These are phyloP conservation scores for Entelurus aequoreus DNA, from an alignment of 2,113 vertebrate genomes.

Conservation along the genomic window DNA sequence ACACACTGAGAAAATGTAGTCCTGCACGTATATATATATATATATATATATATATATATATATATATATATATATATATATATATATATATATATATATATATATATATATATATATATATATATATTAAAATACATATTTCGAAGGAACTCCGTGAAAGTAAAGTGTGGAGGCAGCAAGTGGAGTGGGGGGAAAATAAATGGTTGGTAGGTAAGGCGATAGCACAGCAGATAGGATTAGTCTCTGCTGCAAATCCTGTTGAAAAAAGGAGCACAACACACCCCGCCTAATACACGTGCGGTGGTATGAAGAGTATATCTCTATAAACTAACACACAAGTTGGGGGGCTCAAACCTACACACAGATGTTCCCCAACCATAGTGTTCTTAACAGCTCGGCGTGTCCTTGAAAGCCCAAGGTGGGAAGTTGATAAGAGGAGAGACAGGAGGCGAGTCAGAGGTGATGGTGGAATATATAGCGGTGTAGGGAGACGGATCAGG, in stretches of 20 bases:
- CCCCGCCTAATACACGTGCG: constrained; percentile 11
- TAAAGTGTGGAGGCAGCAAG: neutral
- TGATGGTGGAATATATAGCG: constrained; percentile 24
- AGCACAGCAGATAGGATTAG: constrained; percentile 59
- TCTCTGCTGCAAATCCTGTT: constrained; percentile 39
- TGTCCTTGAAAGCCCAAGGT: constrained; percentile 65
- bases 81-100: no score
- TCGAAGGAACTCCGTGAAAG: neutral
- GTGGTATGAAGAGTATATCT: constrained; percentile 13
- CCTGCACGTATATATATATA: no score
- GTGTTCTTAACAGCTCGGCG: constrained; percentile 58
- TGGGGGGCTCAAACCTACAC: constrained; percentile 13
- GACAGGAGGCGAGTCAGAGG: constrained; percentile 29
- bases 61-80: no score
- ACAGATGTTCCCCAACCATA: constrained; percentile 31
- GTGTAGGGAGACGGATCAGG: constrained; percentile 37
- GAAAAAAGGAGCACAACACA: constrained; percentile 23
- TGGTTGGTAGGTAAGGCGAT: constrained; percentile 50
- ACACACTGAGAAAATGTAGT: no score
- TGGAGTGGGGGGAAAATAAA: constrained; percentile 45
- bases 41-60: no score
- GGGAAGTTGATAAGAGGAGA: constrained; percentile 54
- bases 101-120: no score
- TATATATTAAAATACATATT: neutral
- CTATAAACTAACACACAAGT: constrained; percentile 3